These are phyloP conservation scores for Schizotus pectinicornis DNA, from an alignment of 2,888 invertebrate genomes.

Conservation along the genomic window DNA sequence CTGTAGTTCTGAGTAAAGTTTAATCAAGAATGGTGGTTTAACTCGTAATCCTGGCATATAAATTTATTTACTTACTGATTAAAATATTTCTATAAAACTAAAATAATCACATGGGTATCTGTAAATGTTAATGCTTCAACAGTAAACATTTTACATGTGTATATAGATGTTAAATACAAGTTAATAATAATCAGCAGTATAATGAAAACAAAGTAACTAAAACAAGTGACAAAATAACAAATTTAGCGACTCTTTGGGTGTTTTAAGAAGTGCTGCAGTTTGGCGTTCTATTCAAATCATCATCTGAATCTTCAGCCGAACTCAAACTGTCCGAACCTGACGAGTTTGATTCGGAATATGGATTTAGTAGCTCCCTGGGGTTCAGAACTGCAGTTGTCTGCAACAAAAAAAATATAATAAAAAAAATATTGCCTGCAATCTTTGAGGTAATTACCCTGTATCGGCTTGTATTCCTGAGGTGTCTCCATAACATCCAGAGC, in stretches of 20 bases:
- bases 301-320: constrained; percentile 17
- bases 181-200: constrained; percentile 10
- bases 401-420: constrained; percentile 1
- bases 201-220: constrained; percentile 15
- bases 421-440: neutral
- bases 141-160: constrained; percentile 21
- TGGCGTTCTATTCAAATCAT: constrained; percentile 20
- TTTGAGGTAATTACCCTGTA: constrained; percentile 30
- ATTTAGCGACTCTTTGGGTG: constrained; percentile 7
- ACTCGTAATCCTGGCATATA: constrained; percentile 2
- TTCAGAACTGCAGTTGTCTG: constrained; percentile 15
- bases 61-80: constrained; percentile 22
- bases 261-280: constrained; percentile 29
- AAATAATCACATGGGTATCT: constrained; percentile 20
- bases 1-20: constrained; percentile 2
- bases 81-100: constrained; percentile 13
- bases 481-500: constrained; percentile 56
- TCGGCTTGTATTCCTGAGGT: constrained; percentile 44
- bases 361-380: constrained; percentile 9
- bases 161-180: constrained; percentile 7
- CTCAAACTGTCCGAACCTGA: constrained; percentile 21
- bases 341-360: constrained; percentile 18
- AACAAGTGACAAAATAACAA: constrained; percentile 17
- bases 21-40: too few species aligned
- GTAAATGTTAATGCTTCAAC: constrained; percentile 22